Percentiles rank a stretch among this genome's conserved stretches.
phyloP scores from a whole-genome alignment of 2,888 invertebrate genomes.

The Drosophila subsilvestris region DNA sequence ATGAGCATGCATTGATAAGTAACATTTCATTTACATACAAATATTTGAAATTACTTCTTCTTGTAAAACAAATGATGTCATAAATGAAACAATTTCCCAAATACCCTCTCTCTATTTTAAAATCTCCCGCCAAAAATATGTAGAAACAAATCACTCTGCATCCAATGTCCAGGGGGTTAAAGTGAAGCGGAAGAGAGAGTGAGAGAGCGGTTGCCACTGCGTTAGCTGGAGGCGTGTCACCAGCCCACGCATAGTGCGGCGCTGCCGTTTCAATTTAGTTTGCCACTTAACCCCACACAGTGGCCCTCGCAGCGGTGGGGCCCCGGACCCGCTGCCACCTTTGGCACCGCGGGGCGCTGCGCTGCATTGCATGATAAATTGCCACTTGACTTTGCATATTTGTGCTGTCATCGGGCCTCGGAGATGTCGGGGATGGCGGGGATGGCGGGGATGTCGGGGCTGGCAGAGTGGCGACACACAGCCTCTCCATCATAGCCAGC shows the following conservation, averaged over 20 bases:
- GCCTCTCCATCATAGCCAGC: conserved; percentile 26
- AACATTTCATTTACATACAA: too few species aligned
- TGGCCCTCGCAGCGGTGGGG: conserved; percentile 39
- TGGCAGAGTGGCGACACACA: background rate
- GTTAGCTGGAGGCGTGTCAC: conserved; percentile 57
- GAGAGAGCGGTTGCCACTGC: background rate
- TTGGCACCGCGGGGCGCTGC: conserved; percentile 20
- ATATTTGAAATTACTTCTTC: too few species aligned
- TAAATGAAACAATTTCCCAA: too few species aligned
- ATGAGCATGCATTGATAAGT: too few species aligned
- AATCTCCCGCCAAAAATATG: background rate
- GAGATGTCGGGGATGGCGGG: conserved; percentile 18
- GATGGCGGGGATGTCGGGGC: conserved; percentile 11
- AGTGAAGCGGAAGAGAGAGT: background rate
- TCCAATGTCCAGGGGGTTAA: background rate
- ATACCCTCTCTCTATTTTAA: background rate
- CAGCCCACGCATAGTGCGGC: conserved; percentile 54
- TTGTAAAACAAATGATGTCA: too few species aligned
- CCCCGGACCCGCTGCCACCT: conserved; percentile 5
- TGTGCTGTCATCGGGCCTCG: conserved; percentile 54
- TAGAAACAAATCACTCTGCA: background rate
- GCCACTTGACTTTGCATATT: conserved; percentile 80
- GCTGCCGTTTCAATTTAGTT: conserved; percentile 69
- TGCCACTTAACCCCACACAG: conserved; percentile 67
- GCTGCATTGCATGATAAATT: conserved; percentile 73